Conservation (phyloP, 2,888 invertebrate genomes). For the Apocheima hispidaria region DNA sequence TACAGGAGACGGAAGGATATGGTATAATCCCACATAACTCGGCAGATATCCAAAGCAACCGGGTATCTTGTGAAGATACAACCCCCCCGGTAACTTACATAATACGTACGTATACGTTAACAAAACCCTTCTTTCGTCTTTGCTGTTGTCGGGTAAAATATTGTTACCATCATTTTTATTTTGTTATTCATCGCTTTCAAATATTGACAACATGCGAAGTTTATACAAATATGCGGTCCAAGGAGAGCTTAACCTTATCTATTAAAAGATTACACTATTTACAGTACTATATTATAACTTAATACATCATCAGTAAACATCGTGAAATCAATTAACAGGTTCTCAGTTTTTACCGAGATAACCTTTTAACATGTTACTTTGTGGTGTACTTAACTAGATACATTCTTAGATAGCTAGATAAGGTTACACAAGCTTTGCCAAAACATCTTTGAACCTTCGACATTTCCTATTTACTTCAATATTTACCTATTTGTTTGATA, state of each 20-base stretch:
- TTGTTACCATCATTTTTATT: not conserved
- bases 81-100: no score
- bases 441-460: slow-evolving; percentile 3
- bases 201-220: slow-evolving; percentile 23
- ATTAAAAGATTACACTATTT: slow-evolving; percentile 46
- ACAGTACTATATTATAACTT: slow-evolving; percentile 44
- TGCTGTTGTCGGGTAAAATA: not conserved
- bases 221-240: slow-evolving; percentile 40
- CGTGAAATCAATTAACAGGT: slow-evolving; percentile 60
- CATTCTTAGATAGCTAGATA: slow-evolving; percentile 22
- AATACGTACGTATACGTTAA: no score
- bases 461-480: no score
- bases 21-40: no score
- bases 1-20: no score
- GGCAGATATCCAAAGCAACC: no score
- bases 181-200: slow-evolving; percentile 13
- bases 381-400: slow-evolving; percentile 6
- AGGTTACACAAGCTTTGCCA: slow-evolving; percentile 13
- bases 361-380: slow-evolving; percentile 49
- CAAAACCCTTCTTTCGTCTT: no score
- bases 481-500: slow-evolving; percentile 46
- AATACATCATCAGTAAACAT: slow-evolving; percentile 63
- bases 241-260: slow-evolving; percentile 45
- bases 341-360: slow-evolving; percentile 45
- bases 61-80: no score